Evolutionary conservation across 2,888 invertebrate genomes (phyloP).

Genomic region (Rotaria magnacalcarata): DNA sequence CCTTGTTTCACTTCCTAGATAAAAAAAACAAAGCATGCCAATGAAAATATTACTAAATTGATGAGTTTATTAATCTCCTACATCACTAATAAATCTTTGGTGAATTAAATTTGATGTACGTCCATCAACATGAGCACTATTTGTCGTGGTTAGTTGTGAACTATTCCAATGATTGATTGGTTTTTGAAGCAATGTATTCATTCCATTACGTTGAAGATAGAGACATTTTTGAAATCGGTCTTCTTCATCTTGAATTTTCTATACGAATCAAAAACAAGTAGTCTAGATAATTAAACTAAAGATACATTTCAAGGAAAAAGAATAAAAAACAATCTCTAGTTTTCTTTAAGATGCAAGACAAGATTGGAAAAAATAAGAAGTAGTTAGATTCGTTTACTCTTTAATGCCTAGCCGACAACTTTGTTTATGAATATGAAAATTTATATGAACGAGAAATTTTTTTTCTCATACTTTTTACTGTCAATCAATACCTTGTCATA

Average conservation of each 20-base stretch:
- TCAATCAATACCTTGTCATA: not conserved
- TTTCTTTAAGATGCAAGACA: no score
- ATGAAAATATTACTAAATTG: no score
- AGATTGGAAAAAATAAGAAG: no score
- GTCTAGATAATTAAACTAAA: not conserved
- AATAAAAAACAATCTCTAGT: not conserved
- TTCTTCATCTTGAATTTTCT: conserved; percentile 6
- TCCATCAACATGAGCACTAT: not conserved
- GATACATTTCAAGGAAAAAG: not conserved
- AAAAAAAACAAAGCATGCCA: not conserved
- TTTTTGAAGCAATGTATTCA: not conserved
- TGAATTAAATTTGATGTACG: not conserved
- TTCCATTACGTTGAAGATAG: not conserved
- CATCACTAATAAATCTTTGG: not conserved
- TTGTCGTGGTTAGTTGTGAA: not conserved
- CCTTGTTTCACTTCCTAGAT: not conserved
- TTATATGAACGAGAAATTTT: no score
- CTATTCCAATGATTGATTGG: not conserved
- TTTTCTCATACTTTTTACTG: no score
- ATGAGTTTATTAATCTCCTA: not conserved
- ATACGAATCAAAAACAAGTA: not conserved
- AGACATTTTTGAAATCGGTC: conserved; percentile 7
- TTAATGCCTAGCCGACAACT: no score
- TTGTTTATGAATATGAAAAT: no score
- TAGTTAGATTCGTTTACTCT: no score